Percentiles rank a stretch among this genome's conserved stretches.
Conservation (phyloP, 1,140 invertebrate genomes). For the Drosophila rhopaloa region DNA sequence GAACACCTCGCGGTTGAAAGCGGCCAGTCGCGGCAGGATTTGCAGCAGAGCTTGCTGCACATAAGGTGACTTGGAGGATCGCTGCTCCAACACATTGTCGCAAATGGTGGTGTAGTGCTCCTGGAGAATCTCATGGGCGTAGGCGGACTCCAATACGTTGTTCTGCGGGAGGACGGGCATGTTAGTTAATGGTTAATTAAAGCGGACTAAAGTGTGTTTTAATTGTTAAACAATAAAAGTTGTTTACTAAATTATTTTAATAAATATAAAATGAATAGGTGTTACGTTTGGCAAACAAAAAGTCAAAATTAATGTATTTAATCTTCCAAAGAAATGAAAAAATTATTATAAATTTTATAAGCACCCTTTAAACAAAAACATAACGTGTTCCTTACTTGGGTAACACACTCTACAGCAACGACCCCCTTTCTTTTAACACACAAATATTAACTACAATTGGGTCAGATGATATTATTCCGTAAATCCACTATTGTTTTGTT, state of each 20-base stretch:
- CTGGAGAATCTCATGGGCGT: slow-evolving; percentile 92
- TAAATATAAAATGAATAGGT: too few species aligned
- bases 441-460: background rate
- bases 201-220: too few species aligned
- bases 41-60: slow-evolving; percentile 95
- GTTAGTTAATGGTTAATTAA: background rate
- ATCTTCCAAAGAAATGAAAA: too few species aligned
- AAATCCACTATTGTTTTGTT: background rate
- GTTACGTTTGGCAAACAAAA: too few species aligned
- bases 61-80: slow-evolving; percentile 89
- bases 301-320: too few species aligned
- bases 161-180: slow-evolving; percentile 24
- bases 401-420: too few species aligned
- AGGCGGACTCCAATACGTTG: slow-evolving; percentile 91
- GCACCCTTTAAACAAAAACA: too few species aligned
- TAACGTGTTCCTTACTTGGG: too few species aligned
- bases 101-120: slow-evolving; percentile 95
- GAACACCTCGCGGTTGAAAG: slow-evolving; percentile 95
- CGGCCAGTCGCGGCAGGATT: slow-evolving; percentile 96
- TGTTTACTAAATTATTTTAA: too few species aligned
- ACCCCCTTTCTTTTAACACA: background rate
- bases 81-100: slow-evolving; percentile 91
- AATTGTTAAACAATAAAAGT: too few species aligned
- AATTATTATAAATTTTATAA: too few species aligned
- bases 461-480: background rate